These are phyloP conservation scores for Lutraria lutraria DNA, from an alignment of 2,888 invertebrate genomes.

Conservation along the genomic window DNA sequence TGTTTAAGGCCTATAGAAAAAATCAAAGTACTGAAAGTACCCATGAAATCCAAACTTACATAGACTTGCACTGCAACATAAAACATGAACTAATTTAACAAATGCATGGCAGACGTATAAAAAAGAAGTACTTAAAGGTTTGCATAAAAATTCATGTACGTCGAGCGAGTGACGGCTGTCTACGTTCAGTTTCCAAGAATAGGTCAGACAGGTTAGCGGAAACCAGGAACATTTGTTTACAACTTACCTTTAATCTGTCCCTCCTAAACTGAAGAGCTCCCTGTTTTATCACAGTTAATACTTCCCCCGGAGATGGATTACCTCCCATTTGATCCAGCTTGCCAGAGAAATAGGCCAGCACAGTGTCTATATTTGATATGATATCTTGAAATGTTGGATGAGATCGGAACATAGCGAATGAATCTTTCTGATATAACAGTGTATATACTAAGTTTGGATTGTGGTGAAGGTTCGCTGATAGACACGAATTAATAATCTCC, in stretches of 20 bases:
- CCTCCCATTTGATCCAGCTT: constrained; percentile 88
- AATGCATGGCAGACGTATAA: no score
- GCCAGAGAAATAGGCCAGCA: constrained; percentile 91
- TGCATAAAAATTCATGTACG: no score
- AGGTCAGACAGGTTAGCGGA: no score
- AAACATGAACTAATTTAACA: no score
- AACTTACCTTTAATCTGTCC: constrained; percentile 94
- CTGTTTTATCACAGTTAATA: constrained; percentile 95
- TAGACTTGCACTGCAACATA: no score
- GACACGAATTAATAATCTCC: constrained; percentile 98
- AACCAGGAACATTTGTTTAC: no score
- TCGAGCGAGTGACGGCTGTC: no score
- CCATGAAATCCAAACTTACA: no score
- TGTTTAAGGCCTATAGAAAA: no score
- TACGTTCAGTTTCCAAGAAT: no score
- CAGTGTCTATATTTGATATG: constrained; percentile 97
- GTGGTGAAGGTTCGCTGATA: constrained; percentile 94
- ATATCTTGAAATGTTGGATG: constrained; percentile 96
- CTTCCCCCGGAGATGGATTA: constrained; percentile 94
- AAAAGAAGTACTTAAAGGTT: no score
- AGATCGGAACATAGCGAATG: constrained; percentile 92
- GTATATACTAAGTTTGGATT: constrained; percentile 98
- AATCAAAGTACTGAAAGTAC: no score
- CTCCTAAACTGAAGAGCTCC: constrained; percentile 97
- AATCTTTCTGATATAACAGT: constrained; percentile 94